Evolutionary conservation across 2,888 invertebrate species (phyloP), one percentile per base, ranked within the genome.

Genomic region (Metacarcinus magister): DNA sequence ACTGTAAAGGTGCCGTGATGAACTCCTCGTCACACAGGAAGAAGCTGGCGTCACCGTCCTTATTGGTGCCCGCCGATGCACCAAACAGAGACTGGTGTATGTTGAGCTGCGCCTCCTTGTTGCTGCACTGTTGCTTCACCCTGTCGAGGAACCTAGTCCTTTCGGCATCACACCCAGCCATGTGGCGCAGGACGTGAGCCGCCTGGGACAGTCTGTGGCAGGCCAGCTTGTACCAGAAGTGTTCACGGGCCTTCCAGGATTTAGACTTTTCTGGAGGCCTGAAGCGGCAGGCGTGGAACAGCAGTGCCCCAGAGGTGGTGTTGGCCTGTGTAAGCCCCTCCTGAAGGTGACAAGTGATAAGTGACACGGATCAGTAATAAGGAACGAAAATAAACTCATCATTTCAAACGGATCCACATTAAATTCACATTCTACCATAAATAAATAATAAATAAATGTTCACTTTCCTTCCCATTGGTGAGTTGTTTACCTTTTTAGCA

Each of bases 191-290:
- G 48, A 96, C 93, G 94, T 96, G 96, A 48, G 95, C 93, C 91
- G 96, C 94, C 94, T 96, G 96, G 46, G 96, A 96, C 75, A 96
- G 82, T 60, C 96, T 95, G 95, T 96, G 96, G 75, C 95, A 96
- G 48, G 96, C 94, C 0, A 96, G 90, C 60, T 94, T 95, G 43
- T 96, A 60, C 96, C 96, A 96, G 28, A 93, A 93, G 44, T 95
- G 93, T 44, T 96, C 96, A 10, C 93, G 87, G 16, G 95, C 44
- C 10, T 32, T 95, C 90, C 89, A 87, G 8, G 94, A 48, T 48
- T 94, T 96, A 19, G 93, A 39, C 32, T 87, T 95, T 16, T 95
- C 96, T 13, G 60, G 32, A 3, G 95, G 32, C 23, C 44, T 82
- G 95, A 93, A 95, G n/a, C 93, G 95, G 46, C 96, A 96, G 19